Base-by-base conservation (phyloP, 2,888 invertebrate species). In the Oscheius onirici region DNA sequence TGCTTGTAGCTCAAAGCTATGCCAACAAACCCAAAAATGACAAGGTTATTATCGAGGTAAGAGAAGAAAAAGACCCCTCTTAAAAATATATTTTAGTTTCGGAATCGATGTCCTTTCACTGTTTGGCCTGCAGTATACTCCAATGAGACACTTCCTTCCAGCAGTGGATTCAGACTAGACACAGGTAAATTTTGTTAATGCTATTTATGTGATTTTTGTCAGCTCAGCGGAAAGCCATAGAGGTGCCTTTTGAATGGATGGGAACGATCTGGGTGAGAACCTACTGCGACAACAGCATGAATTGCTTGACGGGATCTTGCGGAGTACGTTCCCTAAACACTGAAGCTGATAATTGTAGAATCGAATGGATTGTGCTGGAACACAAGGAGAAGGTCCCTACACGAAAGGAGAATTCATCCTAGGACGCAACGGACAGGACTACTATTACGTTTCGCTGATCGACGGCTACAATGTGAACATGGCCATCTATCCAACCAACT, bases 201-300 rank as follows among this genome's bases (percentile, higher is more conserved):
- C n/a, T 8, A 44, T 46, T 24, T 24, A 43, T 5, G 3, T 52
- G 13, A 13, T 15, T 41, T 41, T 13, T 41, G 43, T 63, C 6
- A 63, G 46, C n/a, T 8, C 24, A 63, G n/a, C 11, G 6, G 2
- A 46, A 63, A 20, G 26, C n/a, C 15, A n/a, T 63, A 15, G 28
- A 46, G 26, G 63, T 63, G 2, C 63, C 63, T n/a, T 26, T n/a
- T 2, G 15, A 44, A 26, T 63, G 63, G 63, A 63, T 26, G 10
- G 63, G 63, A n/a, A 46, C 63, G n/a, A 26, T 63, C 17, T 63
- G 63, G 63, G 49, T 20, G 1, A 24, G 63, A 26, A 63, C 63
- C 0, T 22, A 28, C 15, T 63, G 63, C 20, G 63, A 63, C 63
- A 49, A 63, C 15, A 13, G 28, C 49, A 63, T 63, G 63, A 63